phyloP scores from a whole-genome alignment of 2,113 vertebrate genomes.

The Todiramphus saurophagus region DNA sequence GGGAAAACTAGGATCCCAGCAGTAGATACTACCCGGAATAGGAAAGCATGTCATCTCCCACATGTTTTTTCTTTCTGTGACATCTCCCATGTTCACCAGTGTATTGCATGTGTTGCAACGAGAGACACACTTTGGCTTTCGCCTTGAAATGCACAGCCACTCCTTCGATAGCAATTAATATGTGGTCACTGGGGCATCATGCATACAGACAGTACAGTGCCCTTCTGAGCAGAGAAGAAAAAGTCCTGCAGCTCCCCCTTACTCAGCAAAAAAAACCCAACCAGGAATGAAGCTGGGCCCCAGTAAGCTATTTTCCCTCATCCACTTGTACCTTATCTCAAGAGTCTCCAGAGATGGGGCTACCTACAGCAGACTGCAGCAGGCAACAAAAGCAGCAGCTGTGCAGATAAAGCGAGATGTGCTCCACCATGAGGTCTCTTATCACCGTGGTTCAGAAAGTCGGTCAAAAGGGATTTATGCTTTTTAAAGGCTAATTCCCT shows the following conservation, averaged over 20 bases:
- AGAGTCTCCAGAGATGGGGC: not conserved
- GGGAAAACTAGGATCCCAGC: not conserved
- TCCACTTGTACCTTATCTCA: not conserved
- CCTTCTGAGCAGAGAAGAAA: not conserved
- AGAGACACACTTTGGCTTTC: not conserved
- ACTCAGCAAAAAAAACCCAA: not conserved
- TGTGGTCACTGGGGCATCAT: not conserved
- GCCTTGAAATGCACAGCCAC: not conserved
- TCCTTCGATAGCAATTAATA: not conserved
- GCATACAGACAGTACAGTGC: not conserved
- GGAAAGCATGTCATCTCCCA: not conserved
- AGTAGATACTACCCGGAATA: not conserved
- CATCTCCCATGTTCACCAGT: not conserved
- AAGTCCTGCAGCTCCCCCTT: not conserved
- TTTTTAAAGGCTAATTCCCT: conserved; percentile 20
- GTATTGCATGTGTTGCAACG: not conserved
- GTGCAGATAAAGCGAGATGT: not conserved
- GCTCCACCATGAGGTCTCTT: not conserved
- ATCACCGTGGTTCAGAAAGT: conserved; percentile 1
- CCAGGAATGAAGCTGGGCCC: not conserved
- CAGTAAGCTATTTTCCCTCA: not conserved
- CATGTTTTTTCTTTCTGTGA: not conserved
- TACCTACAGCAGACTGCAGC: not conserved
- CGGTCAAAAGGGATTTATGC: not conserved
- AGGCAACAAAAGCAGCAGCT: not conserved